These are phyloP conservation scores for Antechinus flavipes DNA, from an alignment of 2,113 vertebrate genomes.

Conservation along the genomic window DNA sequence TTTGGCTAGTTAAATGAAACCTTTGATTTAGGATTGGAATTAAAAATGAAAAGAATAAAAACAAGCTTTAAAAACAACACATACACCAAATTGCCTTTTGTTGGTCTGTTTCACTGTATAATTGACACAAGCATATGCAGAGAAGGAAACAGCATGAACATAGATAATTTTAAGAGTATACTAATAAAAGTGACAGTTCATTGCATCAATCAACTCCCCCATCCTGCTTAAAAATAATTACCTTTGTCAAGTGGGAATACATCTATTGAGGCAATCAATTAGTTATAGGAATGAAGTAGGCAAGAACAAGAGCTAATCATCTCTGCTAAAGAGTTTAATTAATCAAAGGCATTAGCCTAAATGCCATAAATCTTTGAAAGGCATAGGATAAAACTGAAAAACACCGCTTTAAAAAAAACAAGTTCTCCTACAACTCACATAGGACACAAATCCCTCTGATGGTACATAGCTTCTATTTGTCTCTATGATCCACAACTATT, in stretches of 20 bases:
- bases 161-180: neutral
- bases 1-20: neutral
- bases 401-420: accelerated
- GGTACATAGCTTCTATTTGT: neutral
- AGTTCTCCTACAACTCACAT: neutral
- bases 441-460: neutral
- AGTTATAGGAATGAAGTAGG: neutral
- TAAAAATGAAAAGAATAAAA: neutral
- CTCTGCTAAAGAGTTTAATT: neutral
- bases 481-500: slow-evolving; percentile 36
- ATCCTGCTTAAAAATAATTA: neutral
- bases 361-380: neutral
- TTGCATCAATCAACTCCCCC: neutral
- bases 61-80: neutral
- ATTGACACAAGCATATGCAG: neutral
- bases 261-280: neutral
- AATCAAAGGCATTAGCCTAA: neutral
- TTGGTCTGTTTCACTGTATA: neutral
- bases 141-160: neutral
- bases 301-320: neutral
- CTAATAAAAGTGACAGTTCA: neutral
- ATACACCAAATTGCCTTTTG: neutral
- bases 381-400: neutral
- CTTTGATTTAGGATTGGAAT: neutral
- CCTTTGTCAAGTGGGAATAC: neutral